phyloP scores from a whole-genome alignment of 2,797 vertebrate species.

The Oryzias sinensis region DNA sequence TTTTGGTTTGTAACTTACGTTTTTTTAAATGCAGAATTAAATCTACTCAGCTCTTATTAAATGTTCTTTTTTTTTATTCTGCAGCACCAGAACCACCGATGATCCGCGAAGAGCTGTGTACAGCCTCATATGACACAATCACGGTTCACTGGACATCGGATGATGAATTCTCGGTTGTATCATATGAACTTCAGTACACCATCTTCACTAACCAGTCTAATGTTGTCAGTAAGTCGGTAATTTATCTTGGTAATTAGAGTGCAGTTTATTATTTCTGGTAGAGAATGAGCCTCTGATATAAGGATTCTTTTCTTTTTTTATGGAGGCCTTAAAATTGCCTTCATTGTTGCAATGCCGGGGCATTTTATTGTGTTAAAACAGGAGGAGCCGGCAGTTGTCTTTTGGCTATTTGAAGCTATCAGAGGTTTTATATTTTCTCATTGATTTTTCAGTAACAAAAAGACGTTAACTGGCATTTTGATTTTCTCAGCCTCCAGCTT shows the following conservation, averaged over 20 bases:
- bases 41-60: conserved; percentile 25
- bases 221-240: conserved; percentile 90
- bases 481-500: conserved; percentile 41
- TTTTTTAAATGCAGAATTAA: conserved; percentile 19
- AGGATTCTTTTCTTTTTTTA: conserved; percentile 16
- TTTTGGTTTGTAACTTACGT: conserved; percentile 15
- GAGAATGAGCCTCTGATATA: conserved; percentile 27
- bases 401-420: conserved; percentile 36
- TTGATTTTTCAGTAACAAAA: conserved; percentile 20
- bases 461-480: conserved; percentile 22
- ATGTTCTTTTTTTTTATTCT: conserved; percentile 37
- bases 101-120: conserved; percentile 97
- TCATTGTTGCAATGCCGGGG: conserved; percentile 36
- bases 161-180: conserved; percentile 95
- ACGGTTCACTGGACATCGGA: conserved; percentile 98
- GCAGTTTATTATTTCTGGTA: conserved; percentile 18
- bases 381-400: conserved; percentile 22
- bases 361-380: conserved; percentile 22
- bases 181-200: conserved; percentile 96
- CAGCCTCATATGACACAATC: conserved; percentile 96
- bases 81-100: conserved; percentile 91
- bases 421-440: conserved; percentile 39
- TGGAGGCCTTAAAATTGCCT: conserved; percentile 19
- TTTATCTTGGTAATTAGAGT: conserved; percentile 2
- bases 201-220: conserved; percentile 97